Base-by-base conservation (phyloP, 2,797 vertebrate species). In the Lepus townsendii region DNA sequence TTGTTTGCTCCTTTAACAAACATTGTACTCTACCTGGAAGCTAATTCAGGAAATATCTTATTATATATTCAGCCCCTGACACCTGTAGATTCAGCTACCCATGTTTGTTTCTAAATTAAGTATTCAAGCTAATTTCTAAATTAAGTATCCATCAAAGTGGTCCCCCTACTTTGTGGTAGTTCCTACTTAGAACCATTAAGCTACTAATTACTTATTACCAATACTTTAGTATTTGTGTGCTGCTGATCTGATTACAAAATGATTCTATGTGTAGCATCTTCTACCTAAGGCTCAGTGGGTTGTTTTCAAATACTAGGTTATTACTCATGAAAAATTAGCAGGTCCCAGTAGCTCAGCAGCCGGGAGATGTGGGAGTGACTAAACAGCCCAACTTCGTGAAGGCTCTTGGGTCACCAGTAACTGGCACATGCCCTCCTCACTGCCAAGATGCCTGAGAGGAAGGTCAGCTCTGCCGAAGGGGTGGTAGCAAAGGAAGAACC, bases 101-200 rank as follows among this genome's bases (percentile, higher is more conserved):
- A 62, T 14, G 27, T 54, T 86, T 93, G 62, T 93, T 91, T 93
- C 93, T 97, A 90, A 42, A 42, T 42, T 42, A 42, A 42, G 42
- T 42, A 42, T 42, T 42, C 42, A 42, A 42, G 42, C 42, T 42
- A 5, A 65, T 3, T 50, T 63, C 47, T 62, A 50, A 87, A 50
- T 26, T 69, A 35, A 32, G 57, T 80, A 50, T 91, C 19, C 24
- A 82, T 14, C 11, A 71, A 57, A 83, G 47, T 69, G 83, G 42
- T 54, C 11, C 26, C 11, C 35, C 62, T 47, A 88, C 88, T 68
- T 91, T 91, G 65, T 83, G 38, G 50, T 19, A 90, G 62, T 68
- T 95, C 30, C 50, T 87, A 86, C 24, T 90, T 82, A 82, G 38
- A 91, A 84, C n/a, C 24, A 91, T 86, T 84, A 93, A 68, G 13